These are phyloP conservation scores for Neomicropteryx cornuta DNA, from an alignment of 1,140 invertebrate genomes.

Conservation along the genomic window DNA sequence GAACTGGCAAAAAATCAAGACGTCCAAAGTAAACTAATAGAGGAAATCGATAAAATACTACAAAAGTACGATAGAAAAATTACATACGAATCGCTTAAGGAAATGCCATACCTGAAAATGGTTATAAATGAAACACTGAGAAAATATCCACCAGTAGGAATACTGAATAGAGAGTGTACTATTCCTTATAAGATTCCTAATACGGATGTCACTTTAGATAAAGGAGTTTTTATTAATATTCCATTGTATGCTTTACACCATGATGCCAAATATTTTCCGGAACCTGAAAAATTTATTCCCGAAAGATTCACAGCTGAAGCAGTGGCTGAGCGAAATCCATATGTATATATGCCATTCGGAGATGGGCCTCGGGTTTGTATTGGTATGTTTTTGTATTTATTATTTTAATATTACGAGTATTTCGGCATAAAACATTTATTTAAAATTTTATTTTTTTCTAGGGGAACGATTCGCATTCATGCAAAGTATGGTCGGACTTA, in stretches of 20 bases:
- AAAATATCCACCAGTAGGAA: constrained; percentile 44
- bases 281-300: constrained; percentile 42
- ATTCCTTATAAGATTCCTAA: constrained; percentile 19
- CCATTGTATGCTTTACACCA: constrained; percentile 45
- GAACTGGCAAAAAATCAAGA: constrained; percentile 40
- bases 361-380: constrained; percentile 33
- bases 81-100: constrained; percentile 12
- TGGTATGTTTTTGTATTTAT: constrained; percentile 17
- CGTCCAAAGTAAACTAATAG: constrained; percentile 37
- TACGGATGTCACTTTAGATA: constrained; percentile 24
- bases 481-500: too few relatives aligned
- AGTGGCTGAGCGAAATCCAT: constrained; percentile 6
- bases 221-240: constrained; percentile 37
- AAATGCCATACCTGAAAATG: constrained; percentile 47
- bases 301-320: constrained; percentile 30
- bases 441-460: too few relatives aligned
- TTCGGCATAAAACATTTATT: too few relatives aligned
- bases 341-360: constrained; percentile 22
- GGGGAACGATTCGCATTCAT: too few relatives aligned
- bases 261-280: constrained; percentile 17
- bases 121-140: constrained; percentile 48
- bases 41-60: constrained; percentile 42
- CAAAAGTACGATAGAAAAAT: constrained; percentile 10
- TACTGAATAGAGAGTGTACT: constrained; percentile 28
- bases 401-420: too few relatives aligned